Evolutionary conservation across 2,113 vertebrate species (phyloP), one percentile per base, ranked within the genome.

Genomic region (Menura novaehollandiae): DNA sequence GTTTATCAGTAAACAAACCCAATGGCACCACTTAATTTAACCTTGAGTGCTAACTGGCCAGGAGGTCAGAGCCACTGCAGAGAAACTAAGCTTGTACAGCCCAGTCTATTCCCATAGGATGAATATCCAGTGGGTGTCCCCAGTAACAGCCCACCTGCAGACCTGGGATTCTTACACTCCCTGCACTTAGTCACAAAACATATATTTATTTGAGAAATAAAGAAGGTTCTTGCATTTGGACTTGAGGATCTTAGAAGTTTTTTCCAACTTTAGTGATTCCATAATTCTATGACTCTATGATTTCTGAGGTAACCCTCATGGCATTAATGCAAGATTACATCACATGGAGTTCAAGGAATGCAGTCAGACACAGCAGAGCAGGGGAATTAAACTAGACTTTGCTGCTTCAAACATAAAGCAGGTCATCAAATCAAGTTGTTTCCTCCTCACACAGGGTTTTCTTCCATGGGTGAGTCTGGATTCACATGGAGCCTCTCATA

Each of bases 261-360:
- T 62, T 55, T 62, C 41, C 41, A 77, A 20, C 32, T 33, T 62
- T 7, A 63, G n/a, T 28, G 32, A 56, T 28, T 55, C 71, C 41
- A 5, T 24, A 67, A 60, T 52, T 44, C 52, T n/a, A 8, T 52
- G 46, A 67, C 21, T 53, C n/a, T 16, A 3, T 83, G n/a, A 62
- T 56, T 90, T 56, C 49, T 63, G 26, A 91, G 62, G 28, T 35
- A 79, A 55, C 26, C n/a, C 17, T 77, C 20, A 14, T 8, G 33
- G 7, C 0, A 0, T 35, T 87, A 89, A 71, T 26, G 35, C 43
- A 52, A 51, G 51, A 66, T 64, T 30, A 9, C 1, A 7, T 53
- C 35, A 35, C 0, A 0, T 9, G 18, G 39, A 35, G 3, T n/a
- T 76, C 30, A 92, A 77, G 49, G 58, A 90, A 58, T 30, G 52